These are phyloP conservation scores for Hyalella azteca DNA, from an alignment of 2,888 invertebrate species.

Conservation along the genomic window DNA sequence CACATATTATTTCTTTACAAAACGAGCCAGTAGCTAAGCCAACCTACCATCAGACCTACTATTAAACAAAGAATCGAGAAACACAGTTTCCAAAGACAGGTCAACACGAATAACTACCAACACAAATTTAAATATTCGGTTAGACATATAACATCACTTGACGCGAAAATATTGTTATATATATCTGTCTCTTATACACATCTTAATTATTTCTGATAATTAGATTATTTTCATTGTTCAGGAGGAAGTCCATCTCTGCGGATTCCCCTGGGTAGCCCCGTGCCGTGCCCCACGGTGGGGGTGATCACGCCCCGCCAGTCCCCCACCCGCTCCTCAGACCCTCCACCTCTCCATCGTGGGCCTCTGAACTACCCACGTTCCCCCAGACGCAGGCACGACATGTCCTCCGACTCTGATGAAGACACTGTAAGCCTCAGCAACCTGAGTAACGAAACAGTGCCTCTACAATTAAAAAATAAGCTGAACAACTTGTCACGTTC, in stretches of 20 bases:
- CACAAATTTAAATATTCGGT: too few relatives aligned
- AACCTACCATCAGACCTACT: too few relatives aligned
- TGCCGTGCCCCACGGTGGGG: neutral
- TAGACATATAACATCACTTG: too few relatives aligned
- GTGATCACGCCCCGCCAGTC: neutral
- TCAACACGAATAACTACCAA: too few relatives aligned
- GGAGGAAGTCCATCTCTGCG: neutral
- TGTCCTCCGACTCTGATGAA: neutral
- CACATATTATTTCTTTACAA: too few relatives aligned
- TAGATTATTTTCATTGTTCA: neutral
- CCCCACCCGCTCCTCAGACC: neutral
- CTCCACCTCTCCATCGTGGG: neutral
- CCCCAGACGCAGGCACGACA: neutral
- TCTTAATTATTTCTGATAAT: too few relatives aligned
- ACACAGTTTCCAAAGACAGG: too few relatives aligned
- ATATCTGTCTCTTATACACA: too few relatives aligned
- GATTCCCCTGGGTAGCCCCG: conserved; percentile 5
- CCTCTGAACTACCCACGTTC: neutral
- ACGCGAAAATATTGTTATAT: too few relatives aligned
- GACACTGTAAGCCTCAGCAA: neutral
- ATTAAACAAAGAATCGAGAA: too few relatives aligned
- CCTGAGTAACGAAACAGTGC: neutral
- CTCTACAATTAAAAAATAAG: neutral
- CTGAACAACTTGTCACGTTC: neutral
- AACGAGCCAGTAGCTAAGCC: too few relatives aligned